Evolutionary conservation across 2,113 vertebrate species (phyloP).

Genomic region (Chunga burmeisteri): DNA sequence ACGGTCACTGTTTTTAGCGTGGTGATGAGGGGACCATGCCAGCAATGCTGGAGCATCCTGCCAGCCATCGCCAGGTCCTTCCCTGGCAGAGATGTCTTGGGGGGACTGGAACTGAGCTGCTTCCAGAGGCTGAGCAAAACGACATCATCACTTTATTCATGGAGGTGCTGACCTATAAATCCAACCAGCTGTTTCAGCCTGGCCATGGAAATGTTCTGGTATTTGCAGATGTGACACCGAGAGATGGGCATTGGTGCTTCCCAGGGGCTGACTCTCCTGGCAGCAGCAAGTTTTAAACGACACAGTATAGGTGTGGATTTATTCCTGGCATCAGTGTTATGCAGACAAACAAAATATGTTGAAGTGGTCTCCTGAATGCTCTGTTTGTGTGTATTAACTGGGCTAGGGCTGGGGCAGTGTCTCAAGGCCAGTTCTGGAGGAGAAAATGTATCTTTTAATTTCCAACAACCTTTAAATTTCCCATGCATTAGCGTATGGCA

Average conservation of each 20-base stretch:
- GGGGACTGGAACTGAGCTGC: background rate
- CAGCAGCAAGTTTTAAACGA: background rate
- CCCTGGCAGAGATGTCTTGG: background rate
- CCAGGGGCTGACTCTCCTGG: background rate
- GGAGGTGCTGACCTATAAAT: background rate
- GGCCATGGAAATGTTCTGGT: rapidly evolving
- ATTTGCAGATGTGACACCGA: rapidly evolving
- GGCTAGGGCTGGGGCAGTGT: background rate
- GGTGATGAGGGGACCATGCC: background rate
- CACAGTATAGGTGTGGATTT: background rate
- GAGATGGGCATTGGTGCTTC: background rate
- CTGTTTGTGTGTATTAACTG: background rate
- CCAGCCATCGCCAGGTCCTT: background rate
- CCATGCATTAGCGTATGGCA: background rate
- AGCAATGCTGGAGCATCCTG: background rate
- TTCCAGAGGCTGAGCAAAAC: background rate
- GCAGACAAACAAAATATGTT: background rate
- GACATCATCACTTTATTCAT: rapidly evolving
- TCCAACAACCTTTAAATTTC: background rate
- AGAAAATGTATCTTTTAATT: background rate
- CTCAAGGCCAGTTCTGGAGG: background rate
- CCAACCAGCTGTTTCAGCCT: background rate
- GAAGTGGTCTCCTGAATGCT: background rate
- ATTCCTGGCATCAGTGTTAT: background rate
- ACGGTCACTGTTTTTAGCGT: background rate